Base-by-base conservation (phyloP, 2,888 invertebrate genomes). In the Smittia sp. region DNA sequence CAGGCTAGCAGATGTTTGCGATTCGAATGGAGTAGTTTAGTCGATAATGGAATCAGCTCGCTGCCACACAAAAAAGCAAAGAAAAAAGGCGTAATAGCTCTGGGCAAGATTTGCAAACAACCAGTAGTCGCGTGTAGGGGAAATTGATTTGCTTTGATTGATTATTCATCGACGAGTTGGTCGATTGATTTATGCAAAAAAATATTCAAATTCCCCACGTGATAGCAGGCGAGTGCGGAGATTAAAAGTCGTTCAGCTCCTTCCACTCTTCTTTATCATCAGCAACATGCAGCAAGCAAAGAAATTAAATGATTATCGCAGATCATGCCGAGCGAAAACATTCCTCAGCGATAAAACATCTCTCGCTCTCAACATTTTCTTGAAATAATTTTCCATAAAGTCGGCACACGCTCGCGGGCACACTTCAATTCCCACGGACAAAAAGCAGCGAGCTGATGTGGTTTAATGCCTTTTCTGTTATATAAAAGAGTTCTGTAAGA, bases 331-430 rank as follows among this genome's bases (percentile, higher is more conserved):
- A 58, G 58, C 58, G 15, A 3, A 63, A 22, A 22, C 58, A 63
- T 63, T 63, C 27, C 63, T 27, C 11, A 63, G 15, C 63, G 27
- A 63, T 27, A 63, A 63, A 63, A 63, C 25, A 63, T 13, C 58
- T 58, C n/a, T 18, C 15, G 46, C 58, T 58, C 22, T 58, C 22
- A 58, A 58, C 58, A 20, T 58, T 58, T 58, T 58, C 22, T 22
- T 58, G 7, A 20, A 58, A 15, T 63, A 27, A 63, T 63, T 27
- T 63, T 63, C 63, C 63, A 63, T 63, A 63, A 58, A 63, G 84
- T 81, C 83, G 84, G 83, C 84, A 86, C 85, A 85, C 84, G 87
- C 87, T 87, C 83, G 85, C 84, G 86, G 86, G 84, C 84, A 85
- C 83, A 83, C 85, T 84, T 82, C 82, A 84, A 84, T 85, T 85